Evolutionary conservation across 2,113 vertebrate genomes (phyloP).

Genomic region (Mystacornis crossleyi): DNA sequence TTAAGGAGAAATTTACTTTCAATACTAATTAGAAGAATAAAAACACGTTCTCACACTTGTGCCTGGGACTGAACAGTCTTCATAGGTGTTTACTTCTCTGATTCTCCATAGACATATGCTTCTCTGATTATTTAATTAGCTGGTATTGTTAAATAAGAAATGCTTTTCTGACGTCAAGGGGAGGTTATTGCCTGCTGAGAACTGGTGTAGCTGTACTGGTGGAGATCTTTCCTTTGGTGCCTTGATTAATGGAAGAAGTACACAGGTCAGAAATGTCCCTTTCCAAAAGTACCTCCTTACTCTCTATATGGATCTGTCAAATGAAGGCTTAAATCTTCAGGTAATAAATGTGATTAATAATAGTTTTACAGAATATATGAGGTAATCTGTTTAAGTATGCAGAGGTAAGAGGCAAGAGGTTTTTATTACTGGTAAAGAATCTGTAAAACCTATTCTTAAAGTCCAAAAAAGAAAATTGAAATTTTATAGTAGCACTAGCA

Average conservation of each 20-base stretch:
- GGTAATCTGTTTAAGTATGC: background rate
- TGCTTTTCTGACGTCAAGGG: background rate
- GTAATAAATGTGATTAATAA: background rate
- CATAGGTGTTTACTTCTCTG: background rate
- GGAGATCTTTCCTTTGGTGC: background rate
- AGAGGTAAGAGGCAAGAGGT: background rate
- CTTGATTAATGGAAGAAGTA: background rate
- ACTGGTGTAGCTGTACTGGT: background rate
- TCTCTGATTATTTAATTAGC: slow-evolving; percentile 44
- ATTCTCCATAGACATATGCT: background rate
- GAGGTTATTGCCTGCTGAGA: background rate
- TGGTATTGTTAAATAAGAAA: slow-evolving; percentile 31
- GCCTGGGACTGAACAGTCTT: background rate
- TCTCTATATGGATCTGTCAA: background rate
- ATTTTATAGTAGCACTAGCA: background rate
- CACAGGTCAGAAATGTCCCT: background rate
- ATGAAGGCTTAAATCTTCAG: background rate
- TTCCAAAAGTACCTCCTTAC: background rate
- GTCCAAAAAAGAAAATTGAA: background rate
- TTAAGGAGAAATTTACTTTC: slow-evolving; percentile 11
- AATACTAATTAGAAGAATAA: background rate
- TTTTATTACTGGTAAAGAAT: background rate
- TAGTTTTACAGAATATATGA: background rate
- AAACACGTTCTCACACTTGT: background rate
- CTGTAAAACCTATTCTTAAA: background rate